Conservation (phyloP, 2,888 invertebrate species). For the Griposia aprilina region DNA sequence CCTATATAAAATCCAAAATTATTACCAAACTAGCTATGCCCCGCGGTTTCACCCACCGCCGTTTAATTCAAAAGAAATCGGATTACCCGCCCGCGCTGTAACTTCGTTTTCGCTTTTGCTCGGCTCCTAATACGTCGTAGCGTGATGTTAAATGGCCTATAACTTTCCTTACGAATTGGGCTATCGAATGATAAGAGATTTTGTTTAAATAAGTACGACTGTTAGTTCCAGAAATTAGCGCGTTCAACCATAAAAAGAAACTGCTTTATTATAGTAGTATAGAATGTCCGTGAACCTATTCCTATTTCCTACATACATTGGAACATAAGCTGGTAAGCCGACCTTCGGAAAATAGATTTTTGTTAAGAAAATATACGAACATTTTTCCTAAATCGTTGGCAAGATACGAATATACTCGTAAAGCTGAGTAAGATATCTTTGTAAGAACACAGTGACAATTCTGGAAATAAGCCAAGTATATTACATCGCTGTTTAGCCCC, state of each 20-base stretch:
- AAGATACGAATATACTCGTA: constrained; percentile 47
- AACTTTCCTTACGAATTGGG: not conserved
- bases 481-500: constrained; percentile 34
- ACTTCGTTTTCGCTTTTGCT: not conserved
- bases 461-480: constrained; percentile 63
- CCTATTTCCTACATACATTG: constrained; percentile 10
- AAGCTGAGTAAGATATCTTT: constrained; percentile 54
- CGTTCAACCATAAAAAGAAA: not conserved
- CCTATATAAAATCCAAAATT: not conserved
- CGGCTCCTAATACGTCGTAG: not conserved
- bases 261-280: not conserved
- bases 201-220: not conserved
- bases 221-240: not conserved
- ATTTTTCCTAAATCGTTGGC: constrained; percentile 57
- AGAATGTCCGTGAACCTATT: not conserved
- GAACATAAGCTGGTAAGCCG: constrained; percentile 11
- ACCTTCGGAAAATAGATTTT: constrained; percentile 33
- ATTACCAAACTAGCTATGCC: not conserved
- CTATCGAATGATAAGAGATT: not conserved
- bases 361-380: constrained; percentile 26
- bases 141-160: not conserved
- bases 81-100: not conserved
- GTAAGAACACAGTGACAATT: constrained; percentile 51
- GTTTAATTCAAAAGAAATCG: too few species aligned
- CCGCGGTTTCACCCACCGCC: not conserved